Conservation (phyloP, 2,797 vertebrate genomes). For the Gymnocypris eckloni region DNA sequence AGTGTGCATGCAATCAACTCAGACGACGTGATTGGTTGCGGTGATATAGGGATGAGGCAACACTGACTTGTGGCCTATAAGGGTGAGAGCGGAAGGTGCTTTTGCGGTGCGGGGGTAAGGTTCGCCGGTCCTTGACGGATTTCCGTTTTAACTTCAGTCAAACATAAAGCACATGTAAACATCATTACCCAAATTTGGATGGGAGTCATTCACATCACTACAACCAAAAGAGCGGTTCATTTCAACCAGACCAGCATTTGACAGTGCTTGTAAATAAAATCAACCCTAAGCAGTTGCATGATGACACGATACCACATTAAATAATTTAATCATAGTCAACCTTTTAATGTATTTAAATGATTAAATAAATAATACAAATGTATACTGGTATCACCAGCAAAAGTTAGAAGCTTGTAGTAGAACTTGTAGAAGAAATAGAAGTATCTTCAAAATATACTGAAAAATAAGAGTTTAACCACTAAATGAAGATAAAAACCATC, state of each 20-base stretch:
- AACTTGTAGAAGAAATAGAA: neutral
- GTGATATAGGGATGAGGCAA: constrained; percentile 17
- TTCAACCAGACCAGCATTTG: neutral
- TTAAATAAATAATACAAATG: neutral
- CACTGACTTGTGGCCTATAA: constrained; percentile 77
- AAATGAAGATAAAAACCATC: neutral
- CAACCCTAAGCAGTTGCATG: neutral
- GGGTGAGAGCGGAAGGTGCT: constrained; percentile 66
- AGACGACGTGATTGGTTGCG: constrained; percentile 40
- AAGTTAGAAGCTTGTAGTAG: neutral
- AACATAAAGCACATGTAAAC: constrained; percentile 46
- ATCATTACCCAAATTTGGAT: constrained; percentile 14
- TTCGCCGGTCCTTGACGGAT: constrained; percentile 51
- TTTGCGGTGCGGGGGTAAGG: constrained; percentile 55
- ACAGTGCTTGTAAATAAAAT: neutral
- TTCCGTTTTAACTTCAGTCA: constrained; percentile 53
- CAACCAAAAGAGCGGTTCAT: neutral
- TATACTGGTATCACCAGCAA: neutral
- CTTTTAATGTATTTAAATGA: neutral
- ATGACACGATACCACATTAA: neutral
- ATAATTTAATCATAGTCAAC: neutral
- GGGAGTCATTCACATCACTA: neutral
- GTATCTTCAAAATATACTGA: neutral
- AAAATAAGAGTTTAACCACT: neutral
- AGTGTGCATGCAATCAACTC: constrained; percentile 20